Evolutionary conservation across 2,888 invertebrate species (phyloP), one percentile per base, ranked within the genome.

Genomic region (Lasius fuliginosus): DNA sequence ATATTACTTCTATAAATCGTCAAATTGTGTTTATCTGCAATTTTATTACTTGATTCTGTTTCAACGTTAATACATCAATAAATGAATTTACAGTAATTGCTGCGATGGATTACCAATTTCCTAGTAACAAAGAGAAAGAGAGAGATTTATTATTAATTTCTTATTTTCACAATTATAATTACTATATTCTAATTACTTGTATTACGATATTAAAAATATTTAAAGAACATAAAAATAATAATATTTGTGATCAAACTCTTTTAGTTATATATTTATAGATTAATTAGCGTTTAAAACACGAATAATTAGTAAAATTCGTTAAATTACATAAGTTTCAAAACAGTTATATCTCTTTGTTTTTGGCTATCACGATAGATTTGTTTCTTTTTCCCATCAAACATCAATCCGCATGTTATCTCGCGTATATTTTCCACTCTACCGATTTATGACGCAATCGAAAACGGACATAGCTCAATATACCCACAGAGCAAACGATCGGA

Each of bases 391-490:
- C 11, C 9, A 12, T 8, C n/a, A 40, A 42, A 56, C 1, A 11
- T 56, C 40, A 36, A 23, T 65, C 36, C 40, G 8, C 58, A 40
- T 12, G 18, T n/a, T 49, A 65, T 36, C n/a, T 60, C 3, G 18
- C 9, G 33, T 33, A 11, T 40, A 23, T 68, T 69, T 67, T 77
- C 68, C 30, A 27, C 53, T 36, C n/a, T 8, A 53, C 1, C 56
- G n/a, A 77, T 77, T 58, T 33, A 60, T 12, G 15, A 23, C n/a
- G 3, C 33, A n/a, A 33, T 5, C 42, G 18, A 46, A 69, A 79
- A 69, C 33, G 23, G 46, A 46, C 77, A 9, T 53, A 5, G 12
- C 6, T 67, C 42, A 18, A 69, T 69, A 46, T 18, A 60, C 1
- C 2, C 3, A 18, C 6, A 27, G 8, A 60, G 33, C 58, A 69